phyloP scores from a whole-genome alignment of 2,797 vertebrate genomes.

The Onychomys torridus region DNA sequence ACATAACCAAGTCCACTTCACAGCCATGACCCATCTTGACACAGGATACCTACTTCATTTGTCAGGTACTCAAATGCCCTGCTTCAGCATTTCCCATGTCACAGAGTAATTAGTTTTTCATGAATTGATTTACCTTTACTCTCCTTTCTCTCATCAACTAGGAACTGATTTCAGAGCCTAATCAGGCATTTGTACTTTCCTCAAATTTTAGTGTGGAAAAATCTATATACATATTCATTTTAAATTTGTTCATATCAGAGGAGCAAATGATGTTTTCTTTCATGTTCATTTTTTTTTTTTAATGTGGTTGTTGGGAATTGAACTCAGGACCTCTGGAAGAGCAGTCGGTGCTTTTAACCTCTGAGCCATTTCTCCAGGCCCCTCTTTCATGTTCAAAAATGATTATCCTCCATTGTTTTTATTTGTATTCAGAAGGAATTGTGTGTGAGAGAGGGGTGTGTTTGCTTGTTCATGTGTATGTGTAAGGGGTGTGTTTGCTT shows the following conservation, averaged over 20 bases:
- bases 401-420: not conserved
- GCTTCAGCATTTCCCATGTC: not conserved
- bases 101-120: not conserved
- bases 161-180: not conserved
- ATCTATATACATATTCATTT: not conserved
- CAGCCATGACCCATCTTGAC: not conserved
- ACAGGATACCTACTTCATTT: not conserved
- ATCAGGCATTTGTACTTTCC: not conserved
- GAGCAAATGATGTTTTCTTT: not conserved
- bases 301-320: no score
- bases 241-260: not conserved
- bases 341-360: no score
- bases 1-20: not conserved
- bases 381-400: no score
- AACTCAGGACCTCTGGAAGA: no score
- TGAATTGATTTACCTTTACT: not conserved
- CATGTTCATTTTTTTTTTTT: no score
- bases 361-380: no score
- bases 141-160: not conserved
- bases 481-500: not conserved
- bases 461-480: not conserved
- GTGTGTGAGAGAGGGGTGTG: not conserved
- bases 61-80: not conserved
- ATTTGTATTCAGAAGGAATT: not conserved
- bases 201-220: not conserved